These are phyloP conservation scores for Orthosia gothica DNA, from an alignment of 2,888 invertebrate species.

Conservation along the genomic window DNA sequence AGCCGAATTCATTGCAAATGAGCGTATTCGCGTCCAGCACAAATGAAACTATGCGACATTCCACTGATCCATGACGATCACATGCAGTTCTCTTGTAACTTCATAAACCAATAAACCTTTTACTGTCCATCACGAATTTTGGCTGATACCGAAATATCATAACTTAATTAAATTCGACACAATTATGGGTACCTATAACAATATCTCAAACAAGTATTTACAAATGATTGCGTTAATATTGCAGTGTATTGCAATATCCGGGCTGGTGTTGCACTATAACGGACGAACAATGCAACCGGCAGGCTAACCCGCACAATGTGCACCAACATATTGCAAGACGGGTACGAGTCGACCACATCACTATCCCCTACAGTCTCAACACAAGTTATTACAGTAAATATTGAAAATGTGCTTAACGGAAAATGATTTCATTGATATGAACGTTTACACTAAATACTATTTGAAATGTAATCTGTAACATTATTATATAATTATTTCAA, in stretches of 20 bases:
- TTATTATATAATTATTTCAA: slow-evolving; percentile 52
- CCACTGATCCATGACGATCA: slow-evolving; percentile 37
- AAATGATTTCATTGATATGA: slow-evolving; percentile 63
- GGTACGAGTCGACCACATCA: slow-evolving; percentile 37
- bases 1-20: slow-evolving; percentile 65
- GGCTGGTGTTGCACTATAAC: slow-evolving; percentile 35
- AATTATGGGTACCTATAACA: slow-evolving; percentile 63
- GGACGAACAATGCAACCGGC: slow-evolving; percentile 22
- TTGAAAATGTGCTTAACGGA: slow-evolving; percentile 52
- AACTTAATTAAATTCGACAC: slow-evolving; percentile 70
- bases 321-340: slow-evolving; percentile 43
- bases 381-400: slow-evolving; percentile 47
- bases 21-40: slow-evolving; percentile 68
- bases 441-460: slow-evolving; percentile 56
- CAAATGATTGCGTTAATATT: slow-evolving; percentile 65
- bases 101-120: slow-evolving; percentile 42
- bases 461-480: slow-evolving; percentile 54
- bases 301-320: slow-evolving; percentile 12
- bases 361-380: slow-evolving; percentile 43
- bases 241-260: slow-evolving; percentile 40
- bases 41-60: slow-evolving; percentile 55
- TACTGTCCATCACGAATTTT: slow-evolving; percentile 61
- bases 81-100: slow-evolving; percentile 39
- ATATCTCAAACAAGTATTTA: slow-evolving; percentile 68
- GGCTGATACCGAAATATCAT: slow-evolving; percentile 66